These are phyloP conservation scores for Otis tarda DNA, from an alignment of 2,113 vertebrate genomes.

Conservation along the genomic window DNA sequence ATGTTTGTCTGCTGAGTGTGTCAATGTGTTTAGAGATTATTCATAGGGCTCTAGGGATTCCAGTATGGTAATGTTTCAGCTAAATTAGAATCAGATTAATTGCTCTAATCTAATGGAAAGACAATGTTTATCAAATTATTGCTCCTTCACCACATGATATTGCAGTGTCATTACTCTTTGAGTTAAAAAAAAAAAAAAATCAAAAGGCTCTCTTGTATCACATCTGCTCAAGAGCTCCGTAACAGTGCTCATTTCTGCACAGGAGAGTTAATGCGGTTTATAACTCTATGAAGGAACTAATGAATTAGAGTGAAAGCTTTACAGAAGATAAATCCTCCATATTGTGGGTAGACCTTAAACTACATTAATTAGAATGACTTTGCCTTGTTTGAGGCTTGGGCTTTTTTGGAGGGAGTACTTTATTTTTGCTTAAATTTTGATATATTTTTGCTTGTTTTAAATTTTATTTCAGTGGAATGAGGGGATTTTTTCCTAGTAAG, in stretches of 20 bases:
- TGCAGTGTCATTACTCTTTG: slow-evolving; percentile 82
- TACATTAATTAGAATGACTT: slow-evolving; percentile 51
- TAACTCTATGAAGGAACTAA: slow-evolving; percentile 72
- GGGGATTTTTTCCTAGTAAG: slow-evolving; percentile 12
- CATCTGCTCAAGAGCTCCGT: slow-evolving; percentile 75
- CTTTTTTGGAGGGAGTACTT: background rate
- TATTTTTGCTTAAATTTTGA: slow-evolving; percentile 7
- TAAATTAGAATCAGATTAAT: slow-evolving; percentile 93
- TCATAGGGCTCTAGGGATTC: slow-evolving; percentile 83
- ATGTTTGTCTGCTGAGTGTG: slow-evolving; percentile 85
- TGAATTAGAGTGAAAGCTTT: slow-evolving; percentile 73
- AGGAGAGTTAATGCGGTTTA: slow-evolving; percentile 49
- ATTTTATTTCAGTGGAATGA: slow-evolving; percentile 2
- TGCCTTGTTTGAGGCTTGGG: background rate
- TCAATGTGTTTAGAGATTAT: slow-evolving; percentile 87
- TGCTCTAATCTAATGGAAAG: slow-evolving; percentile 89
- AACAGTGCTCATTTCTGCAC: slow-evolving; percentile 61
- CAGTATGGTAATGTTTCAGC: slow-evolving; percentile 81
- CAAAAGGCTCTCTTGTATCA: slow-evolving; percentile 78
- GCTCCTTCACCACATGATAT: slow-evolving; percentile 82
- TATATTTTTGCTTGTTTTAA: background rate
- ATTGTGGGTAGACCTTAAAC: slow-evolving; percentile 29
- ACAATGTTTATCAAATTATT: slow-evolving; percentile 89
- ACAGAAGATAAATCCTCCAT: slow-evolving; percentile 63
- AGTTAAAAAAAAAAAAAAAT: slow-evolving; percentile 65